Base-by-base conservation (phyloP, 2,888 invertebrate genomes). In the Zelleria hepariella region DNA sequence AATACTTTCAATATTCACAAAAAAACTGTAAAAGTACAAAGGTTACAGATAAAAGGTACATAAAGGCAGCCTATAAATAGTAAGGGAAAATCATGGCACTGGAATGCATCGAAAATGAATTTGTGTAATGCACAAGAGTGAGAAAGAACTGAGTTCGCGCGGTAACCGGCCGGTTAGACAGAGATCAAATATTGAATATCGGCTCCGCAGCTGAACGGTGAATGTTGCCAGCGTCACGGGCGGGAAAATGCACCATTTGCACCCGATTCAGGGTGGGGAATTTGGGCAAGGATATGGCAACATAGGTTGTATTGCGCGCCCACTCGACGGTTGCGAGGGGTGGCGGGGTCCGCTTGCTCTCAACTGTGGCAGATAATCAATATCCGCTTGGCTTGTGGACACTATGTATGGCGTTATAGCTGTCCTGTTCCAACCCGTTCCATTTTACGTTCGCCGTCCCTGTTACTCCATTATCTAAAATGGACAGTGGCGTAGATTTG, bases 331-430 rank as follows among this genome's bases (percentile, higher is more conserved):
- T 59, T 49, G 42, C 48, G 66, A 71, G 69, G 74, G 72, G 78
- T 72, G 77, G 73, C 77, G 82, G 84, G 78, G 73, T 73, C 78
- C 75, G 80, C 82, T 80, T 83, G 85, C 86, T 88, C 86, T 87
- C 87, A 85, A 86, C 88, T 88, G 86, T 88, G 88, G 88, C 88
- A 89, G 89, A 89, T 89, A 90, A 89, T 89, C 89, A 89, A 89
- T 89, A 89, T 89, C 89, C 89, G 89, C 89, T 88, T 87, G 89
- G 88, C 89, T 88, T 86, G 87, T 89, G 89, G 89, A 88, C 89
- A 88, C 84, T 86, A 86, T 89, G 89, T 88, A 87, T 80, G 86
- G 85, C 86, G 86, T 79, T 84, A 79, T 79, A 76, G 74, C 82
- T 71, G 71, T 73, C 67, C 73, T 71, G 67, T 69, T 88, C 80